Base-by-base conservation (phyloP, 2,113 vertebrate genomes). In the Beaufortia kweichowensis region DNA sequence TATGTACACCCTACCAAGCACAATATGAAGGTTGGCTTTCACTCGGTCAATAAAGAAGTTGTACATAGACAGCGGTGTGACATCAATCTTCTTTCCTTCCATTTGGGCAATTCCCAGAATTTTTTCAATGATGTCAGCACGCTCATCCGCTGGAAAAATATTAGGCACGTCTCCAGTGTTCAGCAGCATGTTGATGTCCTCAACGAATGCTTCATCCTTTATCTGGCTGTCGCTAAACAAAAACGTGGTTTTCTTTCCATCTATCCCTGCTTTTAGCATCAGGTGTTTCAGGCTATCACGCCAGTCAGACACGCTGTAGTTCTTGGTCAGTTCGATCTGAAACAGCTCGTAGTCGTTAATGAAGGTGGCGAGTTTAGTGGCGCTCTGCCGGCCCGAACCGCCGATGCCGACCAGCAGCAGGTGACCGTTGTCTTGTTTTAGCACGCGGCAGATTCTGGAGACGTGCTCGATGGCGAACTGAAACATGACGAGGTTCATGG, bases 401-500 rank as follows among this genome's bases (percentile, higher is more conserved):
- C 95, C 95, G 0, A 98, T 90, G 1, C 96, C 96, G 19, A 97
- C 94, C 14, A 98, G 41, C 4, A 98, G 71, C 63, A 95, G 83
- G 80, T 98, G 95, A 0, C 96, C 96, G 0, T 93, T 96, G 64
- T 95, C 91, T 78, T 98, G 96, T 46, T 95, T 96, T 67, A 98
- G 81, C 2, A 98, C 96, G 1, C 96, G 89, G 79, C 95, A 96
- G 41, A 97, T 95, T 66, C 95, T 92, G 0, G 95, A 98, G 83
- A 98, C 89, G 81, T 98, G 96, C 82, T 98, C 96, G 1, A 96
- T 94, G 46, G 95, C 95, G 61, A 96, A 97, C 82, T 88, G 91
- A 89, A 97, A 98, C 94, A 98, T 95, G 15, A 98, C 95, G 62
- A 98, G 87, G 33, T 93, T 88, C 95, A 96, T 96, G 0, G 95